Conservation (phyloP, 2,888 invertebrate species). For the Nudaria mundana region DNA sequence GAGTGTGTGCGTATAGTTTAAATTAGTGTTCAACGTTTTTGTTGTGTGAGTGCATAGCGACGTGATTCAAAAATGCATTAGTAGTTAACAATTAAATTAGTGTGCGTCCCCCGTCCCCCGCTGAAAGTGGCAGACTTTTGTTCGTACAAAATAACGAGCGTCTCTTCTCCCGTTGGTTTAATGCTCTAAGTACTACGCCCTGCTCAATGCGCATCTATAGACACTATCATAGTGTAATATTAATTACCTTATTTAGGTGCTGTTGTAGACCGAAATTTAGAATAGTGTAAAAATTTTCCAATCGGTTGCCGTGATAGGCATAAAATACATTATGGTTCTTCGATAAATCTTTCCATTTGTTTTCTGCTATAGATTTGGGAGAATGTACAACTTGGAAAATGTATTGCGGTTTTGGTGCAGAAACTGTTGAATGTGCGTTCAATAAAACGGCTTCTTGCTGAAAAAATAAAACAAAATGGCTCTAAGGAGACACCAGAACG, state of each 20-base stretch:
- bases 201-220: neutral
- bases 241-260: slow-evolving; percentile 77
- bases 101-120: too few species aligned
- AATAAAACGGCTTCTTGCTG: slow-evolving; percentile 80
- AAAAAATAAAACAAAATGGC: slow-evolving; percentile 27
- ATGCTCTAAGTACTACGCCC: too few species aligned
- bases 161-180: too few species aligned
- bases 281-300: slow-evolving; percentile 92
- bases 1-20: too few species aligned
- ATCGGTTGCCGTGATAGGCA: slow-evolving; percentile 90
- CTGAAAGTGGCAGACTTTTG: too few species aligned
- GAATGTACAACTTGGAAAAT: slow-evolving; percentile 84
- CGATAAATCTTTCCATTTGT: slow-evolving; percentile 81
- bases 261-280: slow-evolving; percentile 88
- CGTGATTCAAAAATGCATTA: too few species aligned
- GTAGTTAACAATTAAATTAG: too few species aligned
- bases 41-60: too few species aligned
- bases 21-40: too few species aligned
- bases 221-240: neutral
- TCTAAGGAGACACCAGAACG: too few species aligned
- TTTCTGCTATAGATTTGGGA: slow-evolving; percentile 78
- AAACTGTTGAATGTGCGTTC: slow-evolving; percentile 67
- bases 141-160: too few species aligned
- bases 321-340: slow-evolving; percentile 81
- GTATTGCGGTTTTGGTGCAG: slow-evolving; percentile 81